Percentiles rank a stretch among this genome's conserved stretches.
Evolutionary conservation across 1,140 invertebrate genomes (phyloP).

Genomic region (Subanguina moxae): DNA sequence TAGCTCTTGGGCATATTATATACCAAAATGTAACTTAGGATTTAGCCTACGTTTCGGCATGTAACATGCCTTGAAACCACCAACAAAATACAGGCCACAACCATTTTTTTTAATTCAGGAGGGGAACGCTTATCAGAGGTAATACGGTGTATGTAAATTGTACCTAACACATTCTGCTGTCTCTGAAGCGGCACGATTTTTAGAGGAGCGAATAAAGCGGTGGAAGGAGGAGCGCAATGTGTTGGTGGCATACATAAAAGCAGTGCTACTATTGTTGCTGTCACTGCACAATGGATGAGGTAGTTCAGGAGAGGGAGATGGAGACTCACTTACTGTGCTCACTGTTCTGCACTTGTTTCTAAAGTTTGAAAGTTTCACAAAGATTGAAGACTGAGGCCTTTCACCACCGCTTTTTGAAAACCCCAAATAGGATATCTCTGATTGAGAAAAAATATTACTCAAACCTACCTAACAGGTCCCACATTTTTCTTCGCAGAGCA

Average conservation of each 20-base stretch:
- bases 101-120: no score
- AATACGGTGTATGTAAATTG: not conserved
- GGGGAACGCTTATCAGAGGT: not conserved
- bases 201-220: slow-evolving; percentile 36
- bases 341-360: slow-evolving; percentile 37
- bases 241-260: slow-evolving; percentile 10
- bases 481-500: slow-evolving; percentile 12
- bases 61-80: no score
- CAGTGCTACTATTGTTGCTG: slow-evolving; percentile 14
- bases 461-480: slow-evolving; percentile 5
- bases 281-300: slow-evolving; percentile 19
- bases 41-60: no score
- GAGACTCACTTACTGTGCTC: slow-evolving; percentile 35
- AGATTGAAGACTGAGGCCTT: no score
- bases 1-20: no score
- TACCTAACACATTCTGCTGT: slow-evolving; percentile 27
- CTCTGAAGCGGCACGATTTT: slow-evolving; percentile 38
- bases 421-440: no score
- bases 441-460: slow-evolving; percentile 1
- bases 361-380: not conserved
- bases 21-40: no score
- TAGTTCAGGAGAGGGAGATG: slow-evolving; percentile 30
- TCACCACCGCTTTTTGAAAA: no score
- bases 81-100: no score
- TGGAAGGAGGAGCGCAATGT: slow-evolving; percentile 42